These are phyloP conservation scores for Lophotis ruficrista DNA, from an alignment of 2,113 vertebrate genomes.

Conservation along the genomic window DNA sequence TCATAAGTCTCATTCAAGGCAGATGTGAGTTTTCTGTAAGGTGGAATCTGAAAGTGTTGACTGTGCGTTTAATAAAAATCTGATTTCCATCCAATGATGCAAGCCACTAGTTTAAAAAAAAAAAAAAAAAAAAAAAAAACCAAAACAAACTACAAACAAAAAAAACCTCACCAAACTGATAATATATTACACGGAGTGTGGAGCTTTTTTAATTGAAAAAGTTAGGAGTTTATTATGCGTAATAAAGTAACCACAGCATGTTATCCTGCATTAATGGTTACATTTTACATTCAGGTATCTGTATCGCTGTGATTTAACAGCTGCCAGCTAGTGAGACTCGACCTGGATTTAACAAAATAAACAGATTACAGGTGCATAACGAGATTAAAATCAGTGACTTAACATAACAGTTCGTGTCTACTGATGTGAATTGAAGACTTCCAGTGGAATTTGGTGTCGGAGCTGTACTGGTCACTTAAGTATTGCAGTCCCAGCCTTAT, in stretches of 20 bases:
- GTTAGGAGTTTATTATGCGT: neutral
- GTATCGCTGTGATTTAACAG: neutral
- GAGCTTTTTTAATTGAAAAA: neutral
- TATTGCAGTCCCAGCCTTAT: neutral
- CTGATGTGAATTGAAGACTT: neutral
- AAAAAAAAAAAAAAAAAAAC: neutral
- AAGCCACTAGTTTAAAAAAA: neutral
- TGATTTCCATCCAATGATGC: neutral
- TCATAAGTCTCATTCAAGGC: neutral
- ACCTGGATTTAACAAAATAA: constrained; percentile 6
- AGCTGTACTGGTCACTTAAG: neutral
- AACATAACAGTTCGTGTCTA: neutral
- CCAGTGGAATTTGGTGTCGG: neutral
- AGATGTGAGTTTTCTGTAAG: neutral
- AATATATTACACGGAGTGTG: neutral
- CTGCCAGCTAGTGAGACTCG: neutral
- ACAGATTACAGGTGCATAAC: neutral
- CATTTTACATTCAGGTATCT: neutral
- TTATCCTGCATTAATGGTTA: neutral
- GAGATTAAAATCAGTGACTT: neutral
- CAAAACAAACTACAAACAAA: neutral
- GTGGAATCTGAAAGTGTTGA: neutral
- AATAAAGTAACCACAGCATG: neutral
- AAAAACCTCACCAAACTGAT: neutral
- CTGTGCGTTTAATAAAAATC: neutral